Evolutionary conservation across 1,140 invertebrate genomes (phyloP), one percentile per base, ranked within the genome.

Genomic region (Parasteatoda tepidariorum): DNA sequence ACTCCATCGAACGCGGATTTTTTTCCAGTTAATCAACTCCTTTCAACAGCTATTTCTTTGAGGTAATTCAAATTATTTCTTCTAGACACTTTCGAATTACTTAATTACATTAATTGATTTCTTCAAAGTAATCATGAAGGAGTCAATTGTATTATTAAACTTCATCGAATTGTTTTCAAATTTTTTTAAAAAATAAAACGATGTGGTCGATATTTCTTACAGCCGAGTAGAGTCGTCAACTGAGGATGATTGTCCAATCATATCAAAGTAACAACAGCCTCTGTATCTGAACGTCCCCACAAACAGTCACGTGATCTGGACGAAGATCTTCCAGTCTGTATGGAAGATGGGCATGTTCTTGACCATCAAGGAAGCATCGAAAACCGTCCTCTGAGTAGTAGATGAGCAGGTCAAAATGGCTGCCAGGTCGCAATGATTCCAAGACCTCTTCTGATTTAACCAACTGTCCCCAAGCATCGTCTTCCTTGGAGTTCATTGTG

Each of bases 241-340:
- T 15, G n/a, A 26, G 55, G 15, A 7, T 13, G 18, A 22, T 5
- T 67, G n/a, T 34, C 13, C 11, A 13, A 26, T 34, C 9, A n/a
- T 38, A 71, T 82, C 67, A 82, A 41, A 82, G 66, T 55, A 82
- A 9, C 24, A 82, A 30, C 26, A 83, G 31, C 38, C 81, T 73
- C 18, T 83, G 48, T n/a, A 68, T 54, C 31, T 73, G 68, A 6
- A 83, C 33, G 26, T 83, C 70, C 13, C 81, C 81, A 33, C 30
- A 31, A 2, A 83, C 5, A 55, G 81, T 73, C 38, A 83, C 61
- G 30, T 83, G 59, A 15, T 83, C 41, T 3, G 81, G 81, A n/a
- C 41, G 33, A 15, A 6, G 18, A 26, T 74, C 81, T 55, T 83
- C 81, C 34, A 83, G 6, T 9, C 81, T 34, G 26, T 73, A 74